Evolutionary conservation across 2,797 vertebrate species (phyloP).

Genomic region (Botia almorhae): DNA sequence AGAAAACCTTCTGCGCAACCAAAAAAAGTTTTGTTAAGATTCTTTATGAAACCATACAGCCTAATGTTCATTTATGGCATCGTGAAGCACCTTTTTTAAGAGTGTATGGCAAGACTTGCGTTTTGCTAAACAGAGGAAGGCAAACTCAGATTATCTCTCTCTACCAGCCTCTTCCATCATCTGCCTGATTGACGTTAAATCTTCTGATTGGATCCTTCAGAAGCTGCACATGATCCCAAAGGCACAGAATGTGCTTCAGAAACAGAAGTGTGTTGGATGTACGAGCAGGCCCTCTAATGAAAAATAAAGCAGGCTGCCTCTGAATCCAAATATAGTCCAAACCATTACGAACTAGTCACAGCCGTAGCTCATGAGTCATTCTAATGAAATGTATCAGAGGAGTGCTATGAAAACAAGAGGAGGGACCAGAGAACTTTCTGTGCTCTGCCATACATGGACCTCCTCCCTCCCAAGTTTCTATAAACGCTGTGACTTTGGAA

Average conservation of each 20-base stretch:
- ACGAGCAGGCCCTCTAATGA: conserved; percentile 58
- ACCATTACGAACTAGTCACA: conserved; percentile 52
- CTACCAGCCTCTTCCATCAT: not conserved
- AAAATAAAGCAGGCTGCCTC: conserved; percentile 65
- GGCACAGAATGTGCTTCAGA: conserved; percentile 13
- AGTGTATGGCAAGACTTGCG: not conserved
- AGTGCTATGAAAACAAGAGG: conserved; percentile 62
- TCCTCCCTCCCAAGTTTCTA: not conserved
- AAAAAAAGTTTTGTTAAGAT: too few species aligned
- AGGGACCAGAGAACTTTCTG: conserved; percentile 21
- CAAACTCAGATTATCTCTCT: not conserved
- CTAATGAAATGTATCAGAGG: conserved; percentile 71
- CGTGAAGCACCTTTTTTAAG: too few species aligned
- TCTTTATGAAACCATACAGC: too few species aligned
- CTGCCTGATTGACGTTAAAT: not conserved
- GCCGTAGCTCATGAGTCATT: conserved; percentile 67
- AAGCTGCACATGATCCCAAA: not conserved
- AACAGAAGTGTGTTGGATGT: conserved; percentile 30
- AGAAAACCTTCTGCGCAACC: too few species aligned
- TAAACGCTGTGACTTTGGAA: not conserved
- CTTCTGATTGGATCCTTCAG: conserved; percentile 26
- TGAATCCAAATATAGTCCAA: conserved; percentile 60
- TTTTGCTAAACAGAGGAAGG: conserved; percentile 5
- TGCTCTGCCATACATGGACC: conserved; percentile 37
- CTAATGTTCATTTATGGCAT: too few species aligned